Conservation (phyloP, 2,797 vertebrate genomes). For the Gambusia yucatana region DNA sequence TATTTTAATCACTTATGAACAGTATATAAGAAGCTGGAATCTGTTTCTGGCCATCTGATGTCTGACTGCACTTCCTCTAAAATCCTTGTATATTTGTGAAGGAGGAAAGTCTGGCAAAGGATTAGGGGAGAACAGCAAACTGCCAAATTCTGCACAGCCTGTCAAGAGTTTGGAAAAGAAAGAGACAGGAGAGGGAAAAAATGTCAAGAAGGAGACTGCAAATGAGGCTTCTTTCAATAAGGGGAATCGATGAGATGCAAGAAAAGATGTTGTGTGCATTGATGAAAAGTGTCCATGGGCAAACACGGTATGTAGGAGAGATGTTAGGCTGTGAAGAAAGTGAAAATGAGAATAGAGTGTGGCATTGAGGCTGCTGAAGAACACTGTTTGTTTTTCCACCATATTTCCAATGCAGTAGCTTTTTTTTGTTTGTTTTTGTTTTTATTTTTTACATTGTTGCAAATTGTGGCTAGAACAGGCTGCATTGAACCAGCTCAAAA, state of each 20-base stretch:
- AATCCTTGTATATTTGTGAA: conserved; percentile 75
- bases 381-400: conserved; percentile 18
- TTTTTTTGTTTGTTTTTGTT: background rate
- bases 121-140: conserved; percentile 80
- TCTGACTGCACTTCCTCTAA: conserved; percentile 63
- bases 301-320: conserved; percentile 63
- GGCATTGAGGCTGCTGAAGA: conserved; percentile 17
- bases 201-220: conserved; percentile 85
- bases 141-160: conserved; percentile 78
- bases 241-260: conserved; percentile 81
- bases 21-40: conserved; percentile 61
- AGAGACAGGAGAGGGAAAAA: conserved; percentile 71
- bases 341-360: conserved; percentile 24
- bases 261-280: conserved; percentile 80
- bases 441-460: conserved; percentile 4
- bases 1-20: conserved; percentile 38
- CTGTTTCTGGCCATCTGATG: conserved; percentile 68
- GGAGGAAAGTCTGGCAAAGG: conserved; percentile 76
- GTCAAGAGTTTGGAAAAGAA: conserved; percentile 78
- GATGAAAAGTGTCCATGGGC: conserved; percentile 76
- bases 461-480: background rate
- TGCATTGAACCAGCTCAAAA: conserved; percentile 2
- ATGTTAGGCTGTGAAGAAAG: conserved; percentile 20
- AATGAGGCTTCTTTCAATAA: conserved; percentile 86
- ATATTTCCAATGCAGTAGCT: conserved; percentile 14